Evolutionary conservation across 2,113 vertebrate species (phyloP).

Genomic region (Rissa tridactyla): DNA sequence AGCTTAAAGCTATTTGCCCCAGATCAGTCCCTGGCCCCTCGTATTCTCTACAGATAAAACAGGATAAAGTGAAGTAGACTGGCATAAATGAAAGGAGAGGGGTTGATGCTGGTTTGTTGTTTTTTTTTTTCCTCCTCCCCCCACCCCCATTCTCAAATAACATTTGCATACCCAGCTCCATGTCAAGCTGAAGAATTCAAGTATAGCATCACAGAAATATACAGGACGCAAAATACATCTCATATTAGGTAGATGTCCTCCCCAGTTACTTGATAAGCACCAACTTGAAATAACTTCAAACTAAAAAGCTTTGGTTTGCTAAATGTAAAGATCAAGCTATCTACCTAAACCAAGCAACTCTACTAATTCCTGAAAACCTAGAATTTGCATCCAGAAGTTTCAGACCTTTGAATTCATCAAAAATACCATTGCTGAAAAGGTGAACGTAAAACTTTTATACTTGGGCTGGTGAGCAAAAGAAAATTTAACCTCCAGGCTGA

Average conservation of each 20-base stretch:
- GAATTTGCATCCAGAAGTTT: neutral
- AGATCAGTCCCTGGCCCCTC: neutral
- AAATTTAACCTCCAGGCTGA: neutral
- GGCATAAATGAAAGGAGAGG: rapidly evolving
- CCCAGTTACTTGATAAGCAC: neutral
- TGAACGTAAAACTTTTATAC: neutral
- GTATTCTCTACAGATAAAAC: neutral
- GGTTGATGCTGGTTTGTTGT: rapidly evolving
- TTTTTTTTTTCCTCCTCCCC: neutral
- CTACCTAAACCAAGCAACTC: neutral
- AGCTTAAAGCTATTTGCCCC: neutral
- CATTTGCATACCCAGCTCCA: neutral
- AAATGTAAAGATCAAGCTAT: neutral
- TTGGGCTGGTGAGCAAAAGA: neutral
- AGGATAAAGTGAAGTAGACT: neutral
- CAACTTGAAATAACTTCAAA: neutral
- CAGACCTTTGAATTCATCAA: neutral
- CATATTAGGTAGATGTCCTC: neutral
- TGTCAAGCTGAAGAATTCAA: neutral
- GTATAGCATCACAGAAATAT: neutral
- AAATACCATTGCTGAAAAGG: neutral
- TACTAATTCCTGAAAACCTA: neutral
- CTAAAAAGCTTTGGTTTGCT: neutral
- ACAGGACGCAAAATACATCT: neutral
- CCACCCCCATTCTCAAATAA: neutral